Evolutionary conservation across 2,888 invertebrate species (phyloP), one percentile per base, ranked within the genome.

Genomic region (Tetanocera ferruginea): DNA sequence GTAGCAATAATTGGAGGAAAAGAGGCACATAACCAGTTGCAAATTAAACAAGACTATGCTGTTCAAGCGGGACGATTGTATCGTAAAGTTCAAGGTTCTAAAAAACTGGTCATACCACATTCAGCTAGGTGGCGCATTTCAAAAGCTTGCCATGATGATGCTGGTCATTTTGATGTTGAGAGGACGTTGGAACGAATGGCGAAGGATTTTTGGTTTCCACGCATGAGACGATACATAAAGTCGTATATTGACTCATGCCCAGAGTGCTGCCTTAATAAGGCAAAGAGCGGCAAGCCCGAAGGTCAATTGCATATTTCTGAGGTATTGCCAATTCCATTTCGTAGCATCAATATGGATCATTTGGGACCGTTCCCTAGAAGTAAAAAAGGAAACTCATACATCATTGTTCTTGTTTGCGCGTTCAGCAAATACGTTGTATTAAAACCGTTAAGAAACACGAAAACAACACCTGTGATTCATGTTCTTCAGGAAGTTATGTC

Each of bases 81-180:
- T 55, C 77, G 80, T n/a, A 76, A n/a, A 76, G 70, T 52, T 2
- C 72, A 62, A 8, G 70, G 64, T 31, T 17, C 31, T 6, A 76
- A 34, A 28, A 76, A 64, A n/a, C 64, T 82, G 25, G 82, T 83
- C 5, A 80, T 83, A 8, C 82, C 83, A 5, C 70, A 78, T 31
- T 55, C 51, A 0, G 77, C 81, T 0, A 70, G 81, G 8, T 83
- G 82, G 83, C 67, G 81, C 14, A 64, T 84, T 0, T 70, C 80
- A 0, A 80, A 82, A 52, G 67, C 72, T 57, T 87, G 84, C 81
- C 84, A 84, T 43, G 83, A 84, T 51, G 81, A 84, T 9, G 72
- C 79, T 4, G 83, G 82, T 3, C 84, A 85, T 52, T 84, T 82
- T 55, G 76, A 79, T 8, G 4, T 80, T 0, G 80, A 82, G 19